Conservation (phyloP, 2,797 vertebrate species). For the Acanthurus leucopareius region DNA sequence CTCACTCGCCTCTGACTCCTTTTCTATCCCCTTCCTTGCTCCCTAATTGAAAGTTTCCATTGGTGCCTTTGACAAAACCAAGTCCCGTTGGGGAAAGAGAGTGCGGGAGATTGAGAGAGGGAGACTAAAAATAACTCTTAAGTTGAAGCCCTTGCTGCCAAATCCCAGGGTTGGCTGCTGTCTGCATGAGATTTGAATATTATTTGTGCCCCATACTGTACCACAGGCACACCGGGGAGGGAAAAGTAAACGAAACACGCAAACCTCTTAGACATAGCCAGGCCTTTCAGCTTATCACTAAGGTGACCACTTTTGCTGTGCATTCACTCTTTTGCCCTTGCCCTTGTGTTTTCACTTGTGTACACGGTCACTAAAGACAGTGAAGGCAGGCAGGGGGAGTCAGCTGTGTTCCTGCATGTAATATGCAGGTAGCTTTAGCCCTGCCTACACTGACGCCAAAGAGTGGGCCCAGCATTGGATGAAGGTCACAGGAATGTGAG, state of each 20-base stretch:
- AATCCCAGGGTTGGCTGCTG: conserved; percentile 80
- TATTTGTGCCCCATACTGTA: conserved; percentile 68
- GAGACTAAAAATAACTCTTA: conserved; percentile 86
- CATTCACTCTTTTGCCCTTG: conserved; percentile 65
- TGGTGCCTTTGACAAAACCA: conserved; percentile 82
- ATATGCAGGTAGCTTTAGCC: conserved; percentile 79
- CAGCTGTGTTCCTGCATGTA: conserved; percentile 64
- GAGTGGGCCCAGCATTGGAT: conserved; percentile 84
- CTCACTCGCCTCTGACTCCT: conserved; percentile 56
- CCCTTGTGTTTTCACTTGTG: conserved; percentile 61
- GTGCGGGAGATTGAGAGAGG: conserved; percentile 65
- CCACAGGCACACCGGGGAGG: conserved; percentile 41
- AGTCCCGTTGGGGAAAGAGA: conserved; percentile 70
- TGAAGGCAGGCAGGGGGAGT: conserved; percentile 58
- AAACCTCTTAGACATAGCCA: conserved; percentile 40
- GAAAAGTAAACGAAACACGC: conserved; percentile 53
- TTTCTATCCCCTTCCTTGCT: conserved; percentile 53
- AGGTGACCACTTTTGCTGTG: conserved; percentile 61
- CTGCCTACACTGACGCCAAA: conserved; percentile 75
- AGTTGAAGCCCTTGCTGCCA: conserved; percentile 83
- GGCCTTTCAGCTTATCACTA: conserved; percentile 64
- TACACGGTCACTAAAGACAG: conserved; percentile 65
- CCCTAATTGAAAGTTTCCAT: conserved; percentile 86
- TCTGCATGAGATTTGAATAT: conserved; percentile 85
- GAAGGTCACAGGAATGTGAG: conserved; percentile 95